Percentiles rank a stretch among this genome's conserved stretches.
phyloP scores from a whole-genome alignment of 1,140 invertebrate species.

The Bombus breviceps region DNA sequence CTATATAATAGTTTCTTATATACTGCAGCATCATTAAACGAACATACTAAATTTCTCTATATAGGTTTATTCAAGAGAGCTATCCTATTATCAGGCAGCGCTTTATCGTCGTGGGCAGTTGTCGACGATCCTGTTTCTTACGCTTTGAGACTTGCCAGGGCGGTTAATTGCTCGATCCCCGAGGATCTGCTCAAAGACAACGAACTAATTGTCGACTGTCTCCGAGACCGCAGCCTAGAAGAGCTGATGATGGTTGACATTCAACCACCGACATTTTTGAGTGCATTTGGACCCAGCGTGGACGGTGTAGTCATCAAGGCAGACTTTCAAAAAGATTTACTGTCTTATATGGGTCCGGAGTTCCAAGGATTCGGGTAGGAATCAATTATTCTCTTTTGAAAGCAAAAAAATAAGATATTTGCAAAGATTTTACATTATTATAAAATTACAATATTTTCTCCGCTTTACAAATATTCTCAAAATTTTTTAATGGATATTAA shows the following conservation, averaged over 20 bases:
- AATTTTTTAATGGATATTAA: background rate
- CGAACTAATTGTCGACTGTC: conserved; percentile 91
- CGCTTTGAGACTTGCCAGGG: conserved; percentile 91
- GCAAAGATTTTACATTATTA: too few species aligned
- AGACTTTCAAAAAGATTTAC: conserved; percentile 89
- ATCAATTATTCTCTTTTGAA: background rate
- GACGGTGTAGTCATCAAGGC: conserved; percentile 94
- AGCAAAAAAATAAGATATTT: too few species aligned
- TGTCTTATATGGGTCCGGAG: conserved; percentile 88
- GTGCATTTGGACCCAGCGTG: conserved; percentile 92
- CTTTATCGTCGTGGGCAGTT: conserved; percentile 96
- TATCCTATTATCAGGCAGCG: conserved; percentile 95
- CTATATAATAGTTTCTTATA: background rate
- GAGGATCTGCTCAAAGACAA: conserved; percentile 90
- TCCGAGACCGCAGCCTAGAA: conserved; percentile 89
- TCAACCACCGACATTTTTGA: conserved; percentile 91
- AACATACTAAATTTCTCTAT: conserved; percentile 33
- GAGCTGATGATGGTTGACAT: conserved; percentile 91
- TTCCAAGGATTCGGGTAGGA: conserved; percentile 86
- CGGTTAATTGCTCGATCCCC: conserved; percentile 93
- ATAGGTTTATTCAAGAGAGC: conserved; percentile 94
- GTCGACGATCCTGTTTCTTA: conserved; percentile 95
- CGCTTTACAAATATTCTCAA: too few species aligned
- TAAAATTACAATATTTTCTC: too few species aligned
- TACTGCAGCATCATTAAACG: background rate